A percentile compares a stretch with the other conserved stretches of the same genome.
Conservation (phyloP, 2,113 vertebrate genomes). For the Phoxinus phoxinus region DNA sequence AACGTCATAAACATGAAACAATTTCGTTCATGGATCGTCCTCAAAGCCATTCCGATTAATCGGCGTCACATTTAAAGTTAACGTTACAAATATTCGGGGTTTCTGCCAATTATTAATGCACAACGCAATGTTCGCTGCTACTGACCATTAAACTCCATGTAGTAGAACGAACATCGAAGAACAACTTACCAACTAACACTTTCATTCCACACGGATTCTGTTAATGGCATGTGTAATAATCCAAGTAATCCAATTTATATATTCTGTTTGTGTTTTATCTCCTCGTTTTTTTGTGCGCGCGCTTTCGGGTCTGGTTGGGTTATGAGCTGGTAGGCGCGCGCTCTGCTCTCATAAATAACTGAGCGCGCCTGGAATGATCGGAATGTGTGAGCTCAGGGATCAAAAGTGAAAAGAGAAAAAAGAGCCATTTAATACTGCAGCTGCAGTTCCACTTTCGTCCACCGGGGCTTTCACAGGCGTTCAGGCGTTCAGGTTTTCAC, state of each 20-base stretch:
- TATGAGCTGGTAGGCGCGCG: slow-evolving; percentile 65
- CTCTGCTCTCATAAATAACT: slow-evolving; percentile 77
- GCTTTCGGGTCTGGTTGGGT: slow-evolving; percentile 53
- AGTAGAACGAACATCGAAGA: background rate
- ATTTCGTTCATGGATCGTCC: background rate
- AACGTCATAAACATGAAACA: background rate
- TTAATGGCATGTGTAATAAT: slow-evolving; percentile 38
- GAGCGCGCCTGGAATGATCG: slow-evolving; percentile 62
- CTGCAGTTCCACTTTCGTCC: background rate
- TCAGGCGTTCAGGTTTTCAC: background rate
- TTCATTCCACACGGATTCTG: slow-evolving; percentile 16
- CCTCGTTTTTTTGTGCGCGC: slow-evolving; percentile 39
- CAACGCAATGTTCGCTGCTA: background rate
- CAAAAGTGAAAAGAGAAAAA: slow-evolving; percentile 34
- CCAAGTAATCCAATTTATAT: background rate
- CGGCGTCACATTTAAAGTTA: background rate
- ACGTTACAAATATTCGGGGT: background rate
- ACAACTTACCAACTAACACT: slow-evolving; percentile 32
- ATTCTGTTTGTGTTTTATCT: background rate
- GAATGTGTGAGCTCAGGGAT: slow-evolving; percentile 33
- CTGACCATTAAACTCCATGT: background rate
- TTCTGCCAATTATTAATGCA: background rate
- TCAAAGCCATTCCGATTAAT: background rate
- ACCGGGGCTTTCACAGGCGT: background rate
- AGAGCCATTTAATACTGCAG: background rate